Evolutionary conservation across 2,888 invertebrate genomes (phyloP), one percentile per base, ranked within the genome.

Genomic region (Malachius bipustulatus): DNA sequence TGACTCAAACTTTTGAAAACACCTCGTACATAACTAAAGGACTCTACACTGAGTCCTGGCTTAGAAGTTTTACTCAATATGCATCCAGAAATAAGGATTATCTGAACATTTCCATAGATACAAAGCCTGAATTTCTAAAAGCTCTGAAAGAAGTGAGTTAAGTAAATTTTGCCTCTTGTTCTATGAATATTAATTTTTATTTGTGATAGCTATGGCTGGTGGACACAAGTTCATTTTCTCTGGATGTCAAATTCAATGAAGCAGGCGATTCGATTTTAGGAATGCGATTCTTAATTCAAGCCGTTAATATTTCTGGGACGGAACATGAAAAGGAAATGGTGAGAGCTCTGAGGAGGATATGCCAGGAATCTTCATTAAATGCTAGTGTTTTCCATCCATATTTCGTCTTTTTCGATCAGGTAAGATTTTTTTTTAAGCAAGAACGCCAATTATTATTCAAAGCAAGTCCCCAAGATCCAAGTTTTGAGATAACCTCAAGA

Each of bases 381-480:
- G 88, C 81, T 34, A 89, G 85, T 14, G 89, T 93, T 2, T 94
- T 90, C 58, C 90, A 93, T 67, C 91, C 93, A 0, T 91, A 90
- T 58, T 94, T 93, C 57, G 88, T 93, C 9, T 94, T 89, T 65
- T 93, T 93, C 55, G 94, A 94, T 64, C 82, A 82, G 72, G 77
- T 77, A 62, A 56, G 46, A 48, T 28, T n/a, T 3, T 31, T 11
- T 8, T 16, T 4, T n/a, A n/a, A n/a, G n/a, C n/a, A 30, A 9
- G 10, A 34, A 26, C 26, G 14, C 13, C 32, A 2, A 11, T 3
- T 14, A 14, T 9, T 14, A 4, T 34, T 8, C 31, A n/a, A 3
- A 16, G n/a, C n/a, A n/a, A n/a, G n/a, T n/a, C n/a, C n/a, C n/a
- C n/a, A n/a, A n/a, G n/a, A n/a, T n/a, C n/a, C n/a, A n/a, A n/a